phyloP scores from a whole-genome alignment of 2,888 invertebrate species.

The Hylaea fasciaria region DNA sequence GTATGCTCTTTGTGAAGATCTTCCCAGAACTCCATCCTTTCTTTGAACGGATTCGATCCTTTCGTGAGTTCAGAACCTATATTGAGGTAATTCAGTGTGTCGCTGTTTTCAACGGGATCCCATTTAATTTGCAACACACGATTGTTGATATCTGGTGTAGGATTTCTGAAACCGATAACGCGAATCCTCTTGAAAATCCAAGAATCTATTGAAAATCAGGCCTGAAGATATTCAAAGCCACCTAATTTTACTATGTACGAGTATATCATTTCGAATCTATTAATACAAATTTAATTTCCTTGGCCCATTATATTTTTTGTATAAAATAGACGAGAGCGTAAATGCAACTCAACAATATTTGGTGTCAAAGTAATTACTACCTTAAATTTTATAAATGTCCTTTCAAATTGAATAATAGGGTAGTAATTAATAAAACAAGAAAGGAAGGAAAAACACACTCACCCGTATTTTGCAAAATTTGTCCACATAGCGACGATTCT shows the following conservation, averaged over 20 bases:
- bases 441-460: constrained; percentile 40
- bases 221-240: too few species aligned
- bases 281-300: too few species aligned
- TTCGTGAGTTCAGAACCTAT: constrained; percentile 74
- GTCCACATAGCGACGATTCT: constrained; percentile 76
- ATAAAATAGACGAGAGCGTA: too few species aligned
- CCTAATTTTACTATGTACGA: too few species aligned
- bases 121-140: constrained; percentile 70
- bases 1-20: constrained; percentile 65
- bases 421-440: background rate
- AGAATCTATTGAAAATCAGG: too few species aligned
- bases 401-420: background rate
- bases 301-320: too few species aligned
- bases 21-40: constrained; percentile 78
- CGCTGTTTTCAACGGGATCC: constrained; percentile 70
- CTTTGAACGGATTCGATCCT: constrained; percentile 72
- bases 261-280: too few species aligned
- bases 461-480: constrained; percentile 80
- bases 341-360: too few species aligned
- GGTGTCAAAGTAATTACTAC: too few species aligned
- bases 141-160: constrained; percentile 72
- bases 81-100: constrained; percentile 71
- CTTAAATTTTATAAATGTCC: too few species aligned
- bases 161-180: constrained; percentile 58
- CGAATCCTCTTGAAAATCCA: too few species aligned